A percentile compares a stretch with the other conserved stretches of the same genome.
Evolutionary conservation across 30 jellyfish, hydroid and myxozoan genomes (phyloP).

Genomic region (Turritopsis rubra): DNA sequence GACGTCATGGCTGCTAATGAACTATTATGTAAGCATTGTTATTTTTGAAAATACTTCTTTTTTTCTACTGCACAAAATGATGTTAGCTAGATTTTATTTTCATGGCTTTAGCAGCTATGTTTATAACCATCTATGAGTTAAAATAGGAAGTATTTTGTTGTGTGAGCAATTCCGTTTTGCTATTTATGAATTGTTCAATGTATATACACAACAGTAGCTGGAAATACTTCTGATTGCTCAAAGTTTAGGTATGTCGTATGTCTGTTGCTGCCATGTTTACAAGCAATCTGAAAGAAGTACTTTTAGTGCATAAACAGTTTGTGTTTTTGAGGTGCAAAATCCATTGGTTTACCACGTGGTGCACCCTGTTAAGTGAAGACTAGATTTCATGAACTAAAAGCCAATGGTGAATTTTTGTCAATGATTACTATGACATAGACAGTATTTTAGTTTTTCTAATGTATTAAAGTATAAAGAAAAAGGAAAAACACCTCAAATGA

Average conservation of each 20-base stretch:
- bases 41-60: too few species aligned
- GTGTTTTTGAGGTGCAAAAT: neutral
- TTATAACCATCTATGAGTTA: neutral
- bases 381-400: neutral
- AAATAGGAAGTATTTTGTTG: neutral
- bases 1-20: too few species aligned
- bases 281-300: neutral
- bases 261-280: neutral
- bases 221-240: neutral
- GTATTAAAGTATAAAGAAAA: neutral
- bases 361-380: neutral
- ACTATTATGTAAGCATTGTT: too few species aligned
- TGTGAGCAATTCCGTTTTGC: neutral
- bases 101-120: neutral
- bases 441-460: too few species aligned
- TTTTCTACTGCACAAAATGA: too few species aligned
- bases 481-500: neutral
- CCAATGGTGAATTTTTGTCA: neutral
- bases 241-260: neutral
- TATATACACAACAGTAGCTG: neutral
- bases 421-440: neutral
- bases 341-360: neutral
- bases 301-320: neutral
- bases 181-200: neutral
- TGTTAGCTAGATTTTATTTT: too few species aligned